These are phyloP conservation scores for Belonocnema kinseyi DNA, from an alignment of 1,140 invertebrate genomes.

Conservation along the genomic window DNA sequence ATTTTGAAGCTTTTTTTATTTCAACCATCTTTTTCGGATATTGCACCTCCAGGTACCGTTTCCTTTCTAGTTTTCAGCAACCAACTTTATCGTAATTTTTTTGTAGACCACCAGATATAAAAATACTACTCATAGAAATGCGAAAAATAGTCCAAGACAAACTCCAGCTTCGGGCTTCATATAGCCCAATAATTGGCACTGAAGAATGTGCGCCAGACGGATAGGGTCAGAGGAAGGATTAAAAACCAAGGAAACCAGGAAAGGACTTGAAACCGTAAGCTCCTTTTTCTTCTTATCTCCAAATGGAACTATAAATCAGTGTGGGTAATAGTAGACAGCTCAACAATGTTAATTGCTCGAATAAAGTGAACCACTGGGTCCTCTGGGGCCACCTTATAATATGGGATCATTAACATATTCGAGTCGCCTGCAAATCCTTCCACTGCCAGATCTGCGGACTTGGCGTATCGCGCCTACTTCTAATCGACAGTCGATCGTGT, in stretches of 20 bases:
- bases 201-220: constrained; percentile 54
- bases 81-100: no score
- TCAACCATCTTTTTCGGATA: no score
- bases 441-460: not conserved
- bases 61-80: no score
- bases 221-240: constrained; percentile 38
- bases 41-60: no score
- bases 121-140: constrained; percentile 45
- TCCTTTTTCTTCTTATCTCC: constrained; percentile 37
- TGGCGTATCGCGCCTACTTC: constrained; percentile 38
- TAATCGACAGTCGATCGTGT: constrained; percentile 52
- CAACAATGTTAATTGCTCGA: constrained; percentile 63
- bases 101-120: not conserved
- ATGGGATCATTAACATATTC: constrained; percentile 53
- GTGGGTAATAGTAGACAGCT: constrained; percentile 45
- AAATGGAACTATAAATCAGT: constrained; percentile 57
- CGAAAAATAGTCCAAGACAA: constrained; percentile 39
- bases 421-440: constrained; percentile 47
- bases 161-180: constrained; percentile 11
- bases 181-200: constrained; percentile 57
- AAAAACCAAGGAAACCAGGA: constrained; percentile 48
- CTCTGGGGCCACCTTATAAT: constrained; percentile 51
- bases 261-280: constrained; percentile 34
- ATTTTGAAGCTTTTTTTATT: no score
- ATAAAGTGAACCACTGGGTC: constrained; percentile 45